phyloP scores from a whole-genome alignment of 2,888 invertebrate genomes.

The Mesopsocus fuscifrons region DNA sequence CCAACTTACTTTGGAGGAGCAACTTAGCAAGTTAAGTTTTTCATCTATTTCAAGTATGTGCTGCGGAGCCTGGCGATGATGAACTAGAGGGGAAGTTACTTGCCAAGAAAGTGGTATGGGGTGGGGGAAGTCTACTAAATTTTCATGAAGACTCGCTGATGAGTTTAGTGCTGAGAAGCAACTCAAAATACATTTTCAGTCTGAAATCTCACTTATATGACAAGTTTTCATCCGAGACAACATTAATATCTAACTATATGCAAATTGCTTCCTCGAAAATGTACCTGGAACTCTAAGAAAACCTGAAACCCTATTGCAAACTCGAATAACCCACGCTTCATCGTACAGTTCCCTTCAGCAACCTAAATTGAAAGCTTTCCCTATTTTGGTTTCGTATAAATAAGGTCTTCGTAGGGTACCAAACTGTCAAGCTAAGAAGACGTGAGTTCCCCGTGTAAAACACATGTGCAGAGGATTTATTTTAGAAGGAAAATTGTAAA shows the following conservation, averaged over 20 bases:
- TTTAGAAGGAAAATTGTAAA: conserved; percentile 5
- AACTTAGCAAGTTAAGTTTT: not conserved
- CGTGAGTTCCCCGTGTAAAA: not conserved
- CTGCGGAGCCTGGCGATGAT: conserved; percentile 3
- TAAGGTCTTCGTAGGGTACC: not conserved
- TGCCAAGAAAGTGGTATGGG: not conserved
- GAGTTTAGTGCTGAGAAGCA: conserved; percentile 6
- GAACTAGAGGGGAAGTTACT: not conserved
- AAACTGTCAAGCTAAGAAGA: not conserved
- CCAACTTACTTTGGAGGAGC: no score
- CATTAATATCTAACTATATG: conserved; percentile 11
- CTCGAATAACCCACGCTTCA: not conserved
- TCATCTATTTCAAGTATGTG: conserved; percentile 5
- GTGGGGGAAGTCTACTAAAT: conserved; percentile 2
- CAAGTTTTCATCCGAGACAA: conserved; percentile 10
- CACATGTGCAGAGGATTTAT: conserved; percentile 8
- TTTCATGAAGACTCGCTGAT: conserved; percentile 8
- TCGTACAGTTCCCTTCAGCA: not conserved
- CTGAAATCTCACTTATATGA: conserved; percentile 11
- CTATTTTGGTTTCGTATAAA: not conserved
- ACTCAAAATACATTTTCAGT: conserved; percentile 10
- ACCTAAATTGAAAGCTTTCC: not conserved
- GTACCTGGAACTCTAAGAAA: conserved; percentile 8
- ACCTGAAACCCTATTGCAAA: not conserved
- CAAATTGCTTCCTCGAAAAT: conserved; percentile 10